These are phyloP conservation scores for Drosophila auraria DNA, from an alignment of 1,140 invertebrate species.

Conservation along the genomic window DNA sequence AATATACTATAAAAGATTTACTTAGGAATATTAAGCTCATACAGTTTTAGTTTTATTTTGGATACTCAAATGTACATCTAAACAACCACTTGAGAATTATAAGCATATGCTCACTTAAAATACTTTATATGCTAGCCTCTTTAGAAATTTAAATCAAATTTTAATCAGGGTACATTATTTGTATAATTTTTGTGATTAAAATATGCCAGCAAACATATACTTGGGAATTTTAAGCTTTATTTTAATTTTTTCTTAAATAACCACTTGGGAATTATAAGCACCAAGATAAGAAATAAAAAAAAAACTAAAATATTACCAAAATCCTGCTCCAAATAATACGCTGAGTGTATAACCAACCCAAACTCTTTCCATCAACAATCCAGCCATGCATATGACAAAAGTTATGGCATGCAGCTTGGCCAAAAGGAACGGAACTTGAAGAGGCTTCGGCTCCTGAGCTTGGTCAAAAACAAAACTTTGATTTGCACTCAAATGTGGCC, in stretches of 20 bases:
- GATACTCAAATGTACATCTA: background rate
- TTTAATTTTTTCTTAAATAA: background rate
- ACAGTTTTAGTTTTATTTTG: background rate
- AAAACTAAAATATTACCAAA: background rate
- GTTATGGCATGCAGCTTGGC: constrained; percentile 43
- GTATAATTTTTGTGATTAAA: no score
- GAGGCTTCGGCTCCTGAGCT: constrained; percentile 48
- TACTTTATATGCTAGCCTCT: no score
- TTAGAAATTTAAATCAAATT: no score
- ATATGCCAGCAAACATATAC: no score
- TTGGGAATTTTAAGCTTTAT: no score
- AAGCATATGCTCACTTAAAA: background rate
- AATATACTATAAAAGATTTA: background rate
- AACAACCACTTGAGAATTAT: background rate
- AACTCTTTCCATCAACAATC: background rate
- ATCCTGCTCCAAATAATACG: background rate
- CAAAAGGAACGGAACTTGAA: constrained; percentile 48
- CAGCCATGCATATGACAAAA: constrained; percentile 52
- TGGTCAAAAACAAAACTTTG: constrained; percentile 57
- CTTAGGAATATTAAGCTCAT: background rate
- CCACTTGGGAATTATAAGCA: background rate
- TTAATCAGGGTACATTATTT: no score
- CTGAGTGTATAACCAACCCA: background rate
- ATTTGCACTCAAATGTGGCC: constrained; percentile 50
- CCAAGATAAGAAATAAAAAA: no score